A percentile compares a stretch with the other conserved stretches of the same genome.
phyloP scores from a whole-genome alignment of 2,888 invertebrate genomes.

The Tryphoninae sp. region DNA sequence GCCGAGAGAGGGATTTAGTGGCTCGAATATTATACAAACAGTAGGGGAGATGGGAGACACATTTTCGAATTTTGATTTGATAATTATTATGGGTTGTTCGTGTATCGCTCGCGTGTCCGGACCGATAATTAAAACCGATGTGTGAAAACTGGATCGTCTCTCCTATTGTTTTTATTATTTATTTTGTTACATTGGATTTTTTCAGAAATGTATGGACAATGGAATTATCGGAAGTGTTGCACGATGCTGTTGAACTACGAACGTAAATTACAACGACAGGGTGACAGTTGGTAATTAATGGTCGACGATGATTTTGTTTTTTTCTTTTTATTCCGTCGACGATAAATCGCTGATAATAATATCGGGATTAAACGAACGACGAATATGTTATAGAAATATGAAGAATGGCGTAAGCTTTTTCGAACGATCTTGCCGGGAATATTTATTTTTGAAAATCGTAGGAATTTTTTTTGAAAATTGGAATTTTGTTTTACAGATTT shows the following conservation, averaged over 20 bases:
- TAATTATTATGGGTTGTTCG: constrained; percentile 15
- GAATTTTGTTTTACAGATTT: no score
- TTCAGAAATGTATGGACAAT: not conserved
- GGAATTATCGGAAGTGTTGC: not conserved
- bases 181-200: no score
- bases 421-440: no score
- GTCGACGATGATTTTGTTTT: no score
- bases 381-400: no score
- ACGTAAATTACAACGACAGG: not conserved
- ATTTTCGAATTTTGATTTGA: constrained; percentile 25
- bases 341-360: no score
- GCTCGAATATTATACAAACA: constrained; percentile 22
- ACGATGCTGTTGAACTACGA: not conserved
- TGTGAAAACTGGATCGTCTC: not conserved
- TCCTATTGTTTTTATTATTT: not conserved
- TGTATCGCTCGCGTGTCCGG: not conserved
- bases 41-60: not conserved
- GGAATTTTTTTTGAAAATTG: no score
- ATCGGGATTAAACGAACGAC: no score
- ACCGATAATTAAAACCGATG: not conserved
- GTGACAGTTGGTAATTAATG: not conserved
- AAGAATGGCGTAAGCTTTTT: no score
- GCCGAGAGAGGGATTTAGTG: constrained; percentile 42
- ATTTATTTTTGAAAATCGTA: no score
- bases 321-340: no score